Evolutionary conservation across 2,797 vertebrate species (phyloP).

Genomic region (Dermochelys coriacea): DNA sequence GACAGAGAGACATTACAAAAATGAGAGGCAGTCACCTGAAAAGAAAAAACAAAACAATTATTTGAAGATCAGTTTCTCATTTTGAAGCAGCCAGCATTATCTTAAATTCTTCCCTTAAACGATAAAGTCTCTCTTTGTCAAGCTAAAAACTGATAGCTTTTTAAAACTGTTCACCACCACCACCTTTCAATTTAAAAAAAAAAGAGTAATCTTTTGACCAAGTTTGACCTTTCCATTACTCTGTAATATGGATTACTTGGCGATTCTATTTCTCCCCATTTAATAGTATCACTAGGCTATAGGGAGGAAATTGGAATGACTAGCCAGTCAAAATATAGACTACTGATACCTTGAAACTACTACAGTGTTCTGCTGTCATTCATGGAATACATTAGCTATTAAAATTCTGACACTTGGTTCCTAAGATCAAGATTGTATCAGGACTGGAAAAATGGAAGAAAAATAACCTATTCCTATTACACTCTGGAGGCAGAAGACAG

Average conservation of each 20-base stretch:
- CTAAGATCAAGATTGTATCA: slow-evolving; percentile 16
- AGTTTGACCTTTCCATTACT: background rate
- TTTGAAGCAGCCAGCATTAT: background rate
- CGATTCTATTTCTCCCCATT: background rate
- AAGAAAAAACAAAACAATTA: slow-evolving; percentile 12
- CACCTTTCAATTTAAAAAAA: slow-evolving; percentile 28
- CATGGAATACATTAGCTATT: slow-evolving; percentile 6
- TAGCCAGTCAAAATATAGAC: background rate
- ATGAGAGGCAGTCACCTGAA: background rate
- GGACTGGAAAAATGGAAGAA: background rate
- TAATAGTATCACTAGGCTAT: background rate
- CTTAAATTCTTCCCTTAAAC: background rate
- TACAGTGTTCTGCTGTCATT: background rate
- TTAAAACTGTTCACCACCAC: background rate
- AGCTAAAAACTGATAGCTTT: background rate
- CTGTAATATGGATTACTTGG: background rate
- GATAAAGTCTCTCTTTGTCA: background rate
- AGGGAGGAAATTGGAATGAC: background rate
- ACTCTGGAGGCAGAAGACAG: background rate
- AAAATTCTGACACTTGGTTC: slow-evolving; percentile 13
- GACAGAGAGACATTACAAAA: background rate
- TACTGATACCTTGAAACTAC: background rate
- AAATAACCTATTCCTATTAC: background rate
- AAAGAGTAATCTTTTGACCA: background rate
- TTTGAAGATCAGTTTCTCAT: background rate